Evolutionary conservation across 2,797 vertebrate genomes (phyloP), one percentile per base, ranked within the genome.

Genomic region (Acanthiza pusilla): DNA sequence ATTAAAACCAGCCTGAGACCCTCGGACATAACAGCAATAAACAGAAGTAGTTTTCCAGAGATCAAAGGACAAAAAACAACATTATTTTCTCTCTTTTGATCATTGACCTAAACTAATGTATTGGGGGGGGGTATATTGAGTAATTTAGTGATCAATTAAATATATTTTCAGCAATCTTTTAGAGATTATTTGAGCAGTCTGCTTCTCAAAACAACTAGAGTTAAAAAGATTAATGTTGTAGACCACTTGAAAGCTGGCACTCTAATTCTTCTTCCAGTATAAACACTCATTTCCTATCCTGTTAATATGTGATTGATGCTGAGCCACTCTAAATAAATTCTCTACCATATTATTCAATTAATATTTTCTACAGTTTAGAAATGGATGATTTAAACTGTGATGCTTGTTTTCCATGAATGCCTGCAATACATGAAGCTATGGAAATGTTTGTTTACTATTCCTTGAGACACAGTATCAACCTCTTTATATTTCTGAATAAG

Each of bases 241-340:
- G 76, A 93, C 85, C 87, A 91, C 93, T 87, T 93, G 96, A 97
- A 96, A 95, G 89, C 80, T 93, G 90, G 80, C 87, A 95, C 73
- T 89, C 84, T 91, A 95, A 95, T 96, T 91, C 85, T 91, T 96
- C 91, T 87, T 76, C 66, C 10, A 67, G 55, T 48, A 94, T 83
- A 96, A 94, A 81, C 90, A 96, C 72, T 89, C 89, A 93, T 95
- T 96, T 96, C 93, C 80, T 95, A 95, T 45, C 75, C 83, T 7
- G 36, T 89, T 96, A 95, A 89, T 94, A 91, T 21, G 34, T 93
- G 89, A 96, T 94, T 90, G 91, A 93, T 74, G 65, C 62, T 72
- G 30, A 88, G 76, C 54, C 90, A 87, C 68, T 88, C 92, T 92
- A 91, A 94, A 96, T 72, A 96, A 97, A 96, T 94, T 94, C 74